A percentile compares a stretch with the other conserved stretches of the same genome.
Conservation (phyloP, 2,888 invertebrate genomes). For the Gastrophysa polygoni region DNA sequence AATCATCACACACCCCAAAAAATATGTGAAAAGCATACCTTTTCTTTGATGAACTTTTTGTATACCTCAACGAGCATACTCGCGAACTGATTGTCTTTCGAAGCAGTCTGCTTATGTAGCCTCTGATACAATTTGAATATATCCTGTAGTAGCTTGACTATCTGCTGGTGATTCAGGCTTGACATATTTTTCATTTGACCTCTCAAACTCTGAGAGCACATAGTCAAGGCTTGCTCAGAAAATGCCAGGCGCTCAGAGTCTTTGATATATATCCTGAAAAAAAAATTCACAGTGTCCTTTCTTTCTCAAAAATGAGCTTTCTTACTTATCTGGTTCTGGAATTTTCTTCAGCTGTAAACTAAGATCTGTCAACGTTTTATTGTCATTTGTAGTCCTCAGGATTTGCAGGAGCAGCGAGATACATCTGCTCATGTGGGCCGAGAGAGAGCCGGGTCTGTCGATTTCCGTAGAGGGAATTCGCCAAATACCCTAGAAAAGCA, state of each 20-base stretch:
- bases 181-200: conserved; percentile 63
- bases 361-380: conserved; percentile 78
- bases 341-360: conserved; percentile 77
- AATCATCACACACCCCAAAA: not conserved
- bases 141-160: conserved; percentile 61
- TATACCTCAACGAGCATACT: conserved; percentile 74
- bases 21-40: conserved; percentile 55
- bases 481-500: conserved; percentile 77
- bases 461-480: conserved; percentile 88
- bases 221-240: conserved; percentile 77
- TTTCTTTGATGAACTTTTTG: conserved; percentile 66
- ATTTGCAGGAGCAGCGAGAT: conserved; percentile 82
- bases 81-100: conserved; percentile 67
- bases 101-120: conserved; percentile 67
- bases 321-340: conserved; percentile 85
- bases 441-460: conserved; percentile 89
- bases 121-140: conserved; percentile 73
- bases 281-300: too few relatives aligned
- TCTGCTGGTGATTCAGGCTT: conserved; percentile 50
- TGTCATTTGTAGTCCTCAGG: conserved; percentile 78
- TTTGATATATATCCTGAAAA: conserved; percentile 75
- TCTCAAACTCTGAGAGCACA: conserved; percentile 73
- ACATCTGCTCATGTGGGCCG: conserved; percentile 88
- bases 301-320: too few relatives aligned
- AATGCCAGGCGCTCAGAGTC: conserved; percentile 84